Evolutionary conservation across 2,797 vertebrate genomes (phyloP).

Genomic region (Micrastur ruficollis): DNA sequence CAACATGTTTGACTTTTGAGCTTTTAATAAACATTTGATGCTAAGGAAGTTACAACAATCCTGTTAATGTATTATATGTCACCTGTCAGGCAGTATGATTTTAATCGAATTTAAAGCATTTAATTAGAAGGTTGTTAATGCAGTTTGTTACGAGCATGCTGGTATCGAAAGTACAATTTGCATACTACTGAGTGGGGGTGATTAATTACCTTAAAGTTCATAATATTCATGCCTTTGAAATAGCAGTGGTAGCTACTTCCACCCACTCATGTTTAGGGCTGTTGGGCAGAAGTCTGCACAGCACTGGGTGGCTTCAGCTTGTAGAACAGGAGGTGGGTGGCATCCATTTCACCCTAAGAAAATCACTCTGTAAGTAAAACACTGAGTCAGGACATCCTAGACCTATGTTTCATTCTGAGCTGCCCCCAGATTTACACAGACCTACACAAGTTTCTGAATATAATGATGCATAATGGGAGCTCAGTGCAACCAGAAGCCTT

Average conservation of each 20-base stretch:
- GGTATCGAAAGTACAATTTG: neutral
- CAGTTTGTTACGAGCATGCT: neutral
- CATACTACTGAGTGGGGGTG: neutral
- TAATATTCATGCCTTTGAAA: conserved; percentile 2
- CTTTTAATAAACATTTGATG: neutral
- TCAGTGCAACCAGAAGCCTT: neutral
- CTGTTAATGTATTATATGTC: neutral
- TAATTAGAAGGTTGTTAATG: conserved; percentile 42
- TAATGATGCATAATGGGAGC: neutral
- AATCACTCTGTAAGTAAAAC: neutral
- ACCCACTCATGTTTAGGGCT: neutral
- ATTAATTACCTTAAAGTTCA: neutral
- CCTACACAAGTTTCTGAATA: neutral
- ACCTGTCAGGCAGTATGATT: neutral
- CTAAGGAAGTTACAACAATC: conserved; percentile 12
- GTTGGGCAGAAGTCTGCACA: neutral
- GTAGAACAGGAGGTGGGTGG: neutral
- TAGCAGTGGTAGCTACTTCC: neutral
- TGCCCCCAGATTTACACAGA: neutral
- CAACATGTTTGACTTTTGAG: neutral
- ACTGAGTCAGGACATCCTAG: neutral
- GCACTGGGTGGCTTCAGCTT: neutral
- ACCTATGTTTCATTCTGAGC: neutral
- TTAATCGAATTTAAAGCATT: conserved; percentile 46
- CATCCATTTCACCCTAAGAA: neutral